Base-by-base conservation (phyloP, 1,140 invertebrate species). In the Acromyrmex heyeri region DNA sequence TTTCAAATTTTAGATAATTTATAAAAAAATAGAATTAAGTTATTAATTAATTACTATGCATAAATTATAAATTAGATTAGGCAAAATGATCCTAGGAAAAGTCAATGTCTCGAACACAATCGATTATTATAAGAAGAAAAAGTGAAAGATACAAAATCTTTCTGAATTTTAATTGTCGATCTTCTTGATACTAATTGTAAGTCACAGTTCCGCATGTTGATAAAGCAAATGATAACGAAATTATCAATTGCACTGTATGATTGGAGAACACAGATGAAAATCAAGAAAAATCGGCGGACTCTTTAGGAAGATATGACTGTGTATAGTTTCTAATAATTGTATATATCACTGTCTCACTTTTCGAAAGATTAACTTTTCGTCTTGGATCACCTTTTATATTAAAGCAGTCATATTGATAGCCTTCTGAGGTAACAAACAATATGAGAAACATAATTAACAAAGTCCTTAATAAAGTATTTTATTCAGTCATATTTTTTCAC, bases 401-500 rank as follows among this genome's bases (percentile, higher is more conserved):
- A 38, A 38, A 44, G 8, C 48, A 3, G 30, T n/a, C 2, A 27
- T 44, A 76, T 38, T 38, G 30, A 5, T n/a, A 62, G 16, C n/a
- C 18, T 77, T 77, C 16, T 50, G 16, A 44, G 1, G 3, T 30
- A 50, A 61, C 16, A 24, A 61, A 44, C 3, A 6, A 1, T n/a
- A 69, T 18, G 16, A 3, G 7, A 10, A 34, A 34, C 6, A 78
- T 24, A 55, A 34, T 30, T 64, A 64, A 55, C 21, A 50, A 16
- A 14, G 12, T 55, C 24, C 3, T 16, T 67, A 38, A 38, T 48
- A 24, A 69, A 38, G 2, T 1, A 12, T 79, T 69, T 81, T 69
- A 57, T 70, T 81, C 27, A 27, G 3, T 70, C 48, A 69, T 16
- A 53, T 62, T 57, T 57, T 62, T 70, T 70, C n/a, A 44, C 14